A percentile compares a stretch with the other conserved stretches of the same genome.
phyloP scores from a whole-genome alignment of 1,140 invertebrate species.

The Nasonia vitripennis region DNA sequence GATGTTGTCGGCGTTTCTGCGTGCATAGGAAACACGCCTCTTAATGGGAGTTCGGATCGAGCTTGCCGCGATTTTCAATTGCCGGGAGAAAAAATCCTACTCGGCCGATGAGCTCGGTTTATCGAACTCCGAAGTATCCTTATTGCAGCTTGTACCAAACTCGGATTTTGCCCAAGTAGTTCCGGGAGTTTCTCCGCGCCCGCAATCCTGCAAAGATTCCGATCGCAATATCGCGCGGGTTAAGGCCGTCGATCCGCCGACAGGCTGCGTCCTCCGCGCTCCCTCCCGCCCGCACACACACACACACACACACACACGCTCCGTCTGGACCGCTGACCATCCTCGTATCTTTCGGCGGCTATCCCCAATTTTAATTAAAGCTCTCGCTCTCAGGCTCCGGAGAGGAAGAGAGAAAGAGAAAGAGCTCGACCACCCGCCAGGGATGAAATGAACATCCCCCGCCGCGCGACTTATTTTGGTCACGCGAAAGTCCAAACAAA shows the following conservation, averaged over 20 bases:
- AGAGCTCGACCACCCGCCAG: constrained; percentile 60
- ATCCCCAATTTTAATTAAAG: constrained; percentile 68
- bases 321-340: not conserved
- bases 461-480: constrained; percentile 63
- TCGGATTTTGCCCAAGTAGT: constrained; percentile 22
- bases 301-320: not conserved
- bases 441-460: constrained; percentile 62
- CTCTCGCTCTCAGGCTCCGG: constrained; percentile 48
- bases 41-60: not conserved
- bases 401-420: constrained; percentile 29
- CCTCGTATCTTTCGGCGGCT: constrained; percentile 33
- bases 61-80: not conserved
- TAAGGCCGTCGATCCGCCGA: constrained; percentile 49
- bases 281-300: not conserved
- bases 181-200: not conserved
- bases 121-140: not conserved
- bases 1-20: not conserved
- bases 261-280: not conserved
- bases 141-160: constrained; percentile 10
- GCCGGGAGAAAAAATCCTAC: too few species aligned
- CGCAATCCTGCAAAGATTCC: constrained; percentile 51
- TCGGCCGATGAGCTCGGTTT: too few species aligned
- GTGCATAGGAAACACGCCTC: not conserved
- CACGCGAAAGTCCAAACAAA: constrained; percentile 60
- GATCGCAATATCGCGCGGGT: constrained; percentile 59